Evolutionary conservation across 2,888 invertebrate species (phyloP), one percentile per base, ranked within the genome.

Genomic region (Drosophila anomalata): DNA sequence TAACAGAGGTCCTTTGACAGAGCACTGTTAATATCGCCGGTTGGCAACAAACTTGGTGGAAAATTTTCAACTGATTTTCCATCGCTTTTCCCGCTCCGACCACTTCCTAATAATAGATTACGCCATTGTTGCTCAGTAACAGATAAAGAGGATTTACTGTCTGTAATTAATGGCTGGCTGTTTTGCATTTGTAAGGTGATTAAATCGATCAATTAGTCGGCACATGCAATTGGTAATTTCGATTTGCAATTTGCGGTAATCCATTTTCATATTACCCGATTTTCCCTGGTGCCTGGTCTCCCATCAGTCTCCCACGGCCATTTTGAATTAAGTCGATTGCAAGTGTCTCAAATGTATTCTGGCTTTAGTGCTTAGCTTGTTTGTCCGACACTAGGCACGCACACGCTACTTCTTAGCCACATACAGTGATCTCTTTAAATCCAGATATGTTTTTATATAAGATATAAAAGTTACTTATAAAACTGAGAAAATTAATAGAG

Each of bases 341-440:
- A 60, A 60, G 51, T 39, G 67, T 53, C 73, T 57, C 53, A 48
- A 70, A 70, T 56, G 70, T 39, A 65, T 65, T 73, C 39, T 50
- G 73, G 55, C 72, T 60, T 78, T 48, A 55, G 44, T 59, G 52
- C 62, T 53, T 39, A 47, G 55, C 63, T 52, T 85, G 83, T 85
- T 79, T 79, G 71, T 66, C 58, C 36, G 77, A 72, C 75, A 73
- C 84, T 84, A 75, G 78, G 66, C 88, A 79, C 85, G 79, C 73
- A 59, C 83, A 77, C 56, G 47, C 73, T 31, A 46, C 42, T 57
- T 22, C 42, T n/a, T 12, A 20, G 5, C 3, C 7, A n/a, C 36
- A 14, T 53, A 70, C 62, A 55, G 61, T 41, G 31, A 24, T 5
- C 22, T 22, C 29, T 9, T 60, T n/a, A 33, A 12, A n/a, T n/a